Base-by-base conservation (phyloP, 1,140 invertebrate genomes). In the Pseudomyrmex flavicornis region DNA sequence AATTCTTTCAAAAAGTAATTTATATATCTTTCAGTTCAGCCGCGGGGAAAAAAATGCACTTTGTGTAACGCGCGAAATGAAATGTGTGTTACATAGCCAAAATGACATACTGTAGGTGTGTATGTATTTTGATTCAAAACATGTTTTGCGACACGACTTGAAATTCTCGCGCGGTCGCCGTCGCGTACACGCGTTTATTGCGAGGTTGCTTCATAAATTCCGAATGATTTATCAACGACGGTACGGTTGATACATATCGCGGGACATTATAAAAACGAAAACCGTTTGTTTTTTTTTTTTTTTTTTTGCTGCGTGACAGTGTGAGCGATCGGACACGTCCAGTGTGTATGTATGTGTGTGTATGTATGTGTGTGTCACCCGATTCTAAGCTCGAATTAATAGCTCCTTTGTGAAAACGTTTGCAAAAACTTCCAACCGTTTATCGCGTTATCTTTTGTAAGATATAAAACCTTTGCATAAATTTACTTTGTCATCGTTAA, bases 191-290 rank as follows among this genome's bases (percentile, higher is more conserved):
- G 46, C 48, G 54, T 68, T 77, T 50, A 76, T 66, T 77, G 54
- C 22, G 5, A 58, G 44, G 20, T 50, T 13, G 13, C 8, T 61
- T 83, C 70, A 66, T 69, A 50, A 83, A 83, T 79, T 22, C 17
- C n/a, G 52, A 68, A 15, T 79, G 74, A 83, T 83, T 79, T 83
- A 83, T 68, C 52, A 83, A 66, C 56, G 82, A 79, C 52, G 2
- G 3, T 10, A 54, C 48, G 58, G 46, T 83, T 54, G 35, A 65
- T 76, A 46, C 20, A n/a, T 68, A 79, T 66, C 20, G 17, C 20
- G 13, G 44, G 54, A 63, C 26, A 70, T 62, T 62, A 44, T 62
- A 7, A 59, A 22, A 63, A 75, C 44, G 22, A 69, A 61, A 72
- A 35, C 54, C 1, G 44, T 15, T 15, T 22, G 44, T 74, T 74